Evolutionary conservation across 2,113 vertebrate genomes (phyloP), one percentile per base, ranked within the genome.

Genomic region (Oryzias javanicus): DNA sequence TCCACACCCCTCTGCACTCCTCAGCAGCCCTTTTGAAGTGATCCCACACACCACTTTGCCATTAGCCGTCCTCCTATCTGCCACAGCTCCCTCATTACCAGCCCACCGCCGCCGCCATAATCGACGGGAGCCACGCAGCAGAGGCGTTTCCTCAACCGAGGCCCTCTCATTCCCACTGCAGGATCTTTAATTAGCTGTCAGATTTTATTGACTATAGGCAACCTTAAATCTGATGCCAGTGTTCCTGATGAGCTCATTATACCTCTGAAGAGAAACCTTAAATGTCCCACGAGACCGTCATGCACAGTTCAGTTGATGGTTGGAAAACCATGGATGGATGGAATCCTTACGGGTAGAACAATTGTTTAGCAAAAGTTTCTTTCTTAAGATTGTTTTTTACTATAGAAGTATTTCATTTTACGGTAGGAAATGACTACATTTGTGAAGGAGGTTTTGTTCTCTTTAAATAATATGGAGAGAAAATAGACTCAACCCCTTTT

Each of bases 141-240:
- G 4, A 12, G 52, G 17, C 49, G 42, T 68, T 69, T 75, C 64
- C 65, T 68, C 56, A 60, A 48, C 49, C 20, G n/a, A 49, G 48
- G 42, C 54, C 64, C 6, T 22, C 49, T 5, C 14, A 14, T 48
- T 57, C 41, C 60, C 29, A 42, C 42, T 67, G 55, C 68, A 51
- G 49, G 55, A 42, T 42, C 45, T 55, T 72, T 78, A 72, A 81
- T 86, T 86, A 80, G 74, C 78, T 58, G 62, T 54, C 5, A 49
- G 67, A 49, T 81, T 82, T 84, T 79, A 89, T 79, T 78, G 70
- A 80, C 64, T 64, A 77, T 12, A 75, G 57, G 60, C 59, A 48
- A 49, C 17, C 14, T 54, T 54, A 49, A 54, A 65, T 49, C 45
- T 14, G 42, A 8, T 59, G 45, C 60, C 63, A 61, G 27, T 42